These are phyloP conservation scores for Mormoops blainvillei DNA, from an alignment of 2,113 vertebrate genomes.

Conservation along the genomic window DNA sequence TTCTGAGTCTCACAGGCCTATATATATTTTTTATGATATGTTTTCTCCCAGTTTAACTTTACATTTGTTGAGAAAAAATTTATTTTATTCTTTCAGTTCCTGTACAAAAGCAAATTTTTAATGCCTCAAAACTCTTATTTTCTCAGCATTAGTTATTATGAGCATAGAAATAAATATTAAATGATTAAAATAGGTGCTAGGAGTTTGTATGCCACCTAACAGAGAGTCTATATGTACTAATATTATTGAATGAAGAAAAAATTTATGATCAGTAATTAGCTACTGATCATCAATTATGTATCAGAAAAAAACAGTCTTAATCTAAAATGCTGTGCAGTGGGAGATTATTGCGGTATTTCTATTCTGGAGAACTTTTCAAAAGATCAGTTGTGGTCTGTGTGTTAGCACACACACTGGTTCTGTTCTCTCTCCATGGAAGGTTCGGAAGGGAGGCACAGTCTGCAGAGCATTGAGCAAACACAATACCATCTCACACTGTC, in stretches of 20 bases:
- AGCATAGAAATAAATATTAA: neutral
- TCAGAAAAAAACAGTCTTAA: neutral
- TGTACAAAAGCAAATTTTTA: neutral
- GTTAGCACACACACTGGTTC: too few species aligned
- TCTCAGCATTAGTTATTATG: neutral
- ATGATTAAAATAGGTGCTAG: neutral
- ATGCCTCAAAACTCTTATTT: neutral
- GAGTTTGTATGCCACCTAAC: neutral
- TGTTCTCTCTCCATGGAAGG: neutral
- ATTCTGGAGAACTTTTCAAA: neutral
- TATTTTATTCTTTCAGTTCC: neutral
- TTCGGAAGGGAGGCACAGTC: neutral
- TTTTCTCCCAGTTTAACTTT: neutral
- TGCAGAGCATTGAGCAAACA: neutral
- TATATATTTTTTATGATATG: neutral
- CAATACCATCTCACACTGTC: neutral
- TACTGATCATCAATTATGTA: neutral
- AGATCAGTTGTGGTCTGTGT: neutral
- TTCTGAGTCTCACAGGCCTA: neutral
- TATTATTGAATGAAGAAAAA: neutral
- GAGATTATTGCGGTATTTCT: neutral
- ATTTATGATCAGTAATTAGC: neutral
- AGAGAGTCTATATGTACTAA: neutral
- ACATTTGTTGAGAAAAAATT: neutral
- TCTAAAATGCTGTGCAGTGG: neutral